These are phyloP conservation scores for Trochalopteron elliotii DNA, from an alignment of 2,113 vertebrate species.

Conservation along the genomic window DNA sequence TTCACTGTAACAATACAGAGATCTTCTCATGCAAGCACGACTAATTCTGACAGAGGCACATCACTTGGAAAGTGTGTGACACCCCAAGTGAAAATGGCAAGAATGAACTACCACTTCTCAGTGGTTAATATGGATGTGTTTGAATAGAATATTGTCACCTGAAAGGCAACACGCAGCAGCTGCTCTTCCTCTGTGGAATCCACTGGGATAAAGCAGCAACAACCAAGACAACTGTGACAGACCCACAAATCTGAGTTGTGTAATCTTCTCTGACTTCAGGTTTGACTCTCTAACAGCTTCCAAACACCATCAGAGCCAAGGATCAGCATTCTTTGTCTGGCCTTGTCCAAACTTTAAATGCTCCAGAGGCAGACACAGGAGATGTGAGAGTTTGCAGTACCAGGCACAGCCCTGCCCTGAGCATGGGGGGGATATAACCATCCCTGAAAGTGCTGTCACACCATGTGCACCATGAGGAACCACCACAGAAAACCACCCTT, in stretches of 20 bases:
- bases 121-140: background rate
- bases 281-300: background rate
- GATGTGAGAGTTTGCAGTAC: background rate
- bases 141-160: background rate
- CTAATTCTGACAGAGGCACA: slow-evolving; percentile 39
- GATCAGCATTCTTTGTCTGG: background rate
- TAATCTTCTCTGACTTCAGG: background rate
- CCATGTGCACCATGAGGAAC: background rate
- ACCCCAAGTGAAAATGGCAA: background rate
- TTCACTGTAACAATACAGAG: slow-evolving; percentile 68
- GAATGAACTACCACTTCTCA: background rate
- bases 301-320: background rate
- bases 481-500: background rate
- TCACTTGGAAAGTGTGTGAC: background rate
- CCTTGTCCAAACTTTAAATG: background rate
- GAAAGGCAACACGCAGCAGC: background rate
- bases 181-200: background rate
- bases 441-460: background rate
- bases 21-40: slow-evolving; percentile 21
- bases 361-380: background rate
- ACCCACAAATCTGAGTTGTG: background rate
- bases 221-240: background rate
- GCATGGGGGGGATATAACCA: too few relatives aligned
- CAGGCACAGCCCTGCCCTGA: background rate
- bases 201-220: background rate